phyloP scores from a whole-genome alignment of 2,888 invertebrate genomes.

The Chrysolina oricalcia region DNA sequence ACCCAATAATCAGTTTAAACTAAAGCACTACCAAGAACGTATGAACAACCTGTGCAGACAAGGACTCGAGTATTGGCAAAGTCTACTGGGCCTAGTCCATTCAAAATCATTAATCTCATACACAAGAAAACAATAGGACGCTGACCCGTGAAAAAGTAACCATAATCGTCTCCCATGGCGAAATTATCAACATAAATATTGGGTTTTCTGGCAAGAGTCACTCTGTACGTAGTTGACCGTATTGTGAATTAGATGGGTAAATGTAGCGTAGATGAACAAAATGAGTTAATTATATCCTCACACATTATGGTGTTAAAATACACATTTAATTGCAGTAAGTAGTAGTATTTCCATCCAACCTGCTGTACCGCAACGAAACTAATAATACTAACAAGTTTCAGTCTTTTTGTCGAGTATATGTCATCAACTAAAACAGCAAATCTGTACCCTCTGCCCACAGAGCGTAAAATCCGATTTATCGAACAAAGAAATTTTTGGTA shows the following conservation, averaged over 20 bases:
- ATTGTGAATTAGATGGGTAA: neutral
- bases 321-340: slow-evolving; percentile 6
- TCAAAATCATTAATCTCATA: no score
- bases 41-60: no score
- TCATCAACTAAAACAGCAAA: slow-evolving; percentile 42
- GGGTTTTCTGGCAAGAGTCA: no score
- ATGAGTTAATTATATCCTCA: slow-evolving; percentile 10
- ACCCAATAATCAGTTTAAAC: no score
- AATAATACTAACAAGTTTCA: slow-evolving; percentile 15
- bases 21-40: no score
- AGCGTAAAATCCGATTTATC: slow-evolving; percentile 58
- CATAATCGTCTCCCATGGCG: no score
- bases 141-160: no score
- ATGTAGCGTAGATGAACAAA: slow-evolving; percentile 8
- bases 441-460: slow-evolving; percentile 44
- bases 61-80: no score
- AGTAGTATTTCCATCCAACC: neutral
- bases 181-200: no score
- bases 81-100: no score
- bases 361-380: slow-evolving; percentile 10
- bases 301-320: slow-evolving; percentile 26
- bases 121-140: no score
- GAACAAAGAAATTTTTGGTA: slow-evolving; percentile 50
- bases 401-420: slow-evolving; percentile 28
- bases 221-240: neutral